A percentile compares a stretch with the other conserved stretches of the same genome.
Evolutionary conservation across 2,888 invertebrate species (phyloP).

Genomic region (Eupeodes latifasciatus): DNA sequence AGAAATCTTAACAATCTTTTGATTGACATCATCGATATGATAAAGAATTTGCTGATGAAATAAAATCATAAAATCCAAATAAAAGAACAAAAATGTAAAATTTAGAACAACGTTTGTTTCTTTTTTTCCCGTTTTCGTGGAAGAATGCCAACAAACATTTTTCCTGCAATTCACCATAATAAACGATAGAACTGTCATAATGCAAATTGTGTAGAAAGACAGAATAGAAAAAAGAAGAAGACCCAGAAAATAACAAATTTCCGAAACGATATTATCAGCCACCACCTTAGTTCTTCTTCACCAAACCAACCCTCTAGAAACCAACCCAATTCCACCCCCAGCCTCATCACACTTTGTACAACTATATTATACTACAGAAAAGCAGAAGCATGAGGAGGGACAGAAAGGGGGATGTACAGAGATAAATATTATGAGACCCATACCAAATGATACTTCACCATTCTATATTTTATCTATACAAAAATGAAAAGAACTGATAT

Average conservation of each 20-base stretch:
- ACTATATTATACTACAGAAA: neutral
- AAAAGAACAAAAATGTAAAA: neutral
- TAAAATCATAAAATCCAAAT: neutral
- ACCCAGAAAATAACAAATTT: constrained; percentile 49
- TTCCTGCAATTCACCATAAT: constrained; percentile 59
- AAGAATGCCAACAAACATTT: constrained; percentile 49
- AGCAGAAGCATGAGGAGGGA: too few relatives aligned
- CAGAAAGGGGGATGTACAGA: neutral
- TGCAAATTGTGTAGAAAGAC: constrained; percentile 66
- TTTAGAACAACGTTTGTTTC: constrained; percentile 11
- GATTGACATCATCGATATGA: constrained; percentile 10
- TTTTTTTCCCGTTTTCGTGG: constrained; percentile 12
- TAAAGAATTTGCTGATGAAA: neutral
- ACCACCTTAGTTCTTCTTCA: neutral
- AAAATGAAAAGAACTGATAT: constrained; percentile 40
- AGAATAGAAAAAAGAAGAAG: constrained; percentile 12
- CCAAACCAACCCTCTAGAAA: neutral
- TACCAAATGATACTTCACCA: constrained; percentile 30
- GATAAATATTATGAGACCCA: constrained; percentile 36
- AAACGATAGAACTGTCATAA: constrained; percentile 67
- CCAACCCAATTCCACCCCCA: neutral
- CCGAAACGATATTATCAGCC: constrained; percentile 39
- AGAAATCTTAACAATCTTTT: neutral
- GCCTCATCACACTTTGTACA: neutral
- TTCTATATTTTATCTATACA: neutral